Percentiles rank a stretch among this genome's conserved stretches.
Evolutionary conservation across 2,797 vertebrate genomes (phyloP).

Genomic region (Tamandua tetradactyla): DNA sequence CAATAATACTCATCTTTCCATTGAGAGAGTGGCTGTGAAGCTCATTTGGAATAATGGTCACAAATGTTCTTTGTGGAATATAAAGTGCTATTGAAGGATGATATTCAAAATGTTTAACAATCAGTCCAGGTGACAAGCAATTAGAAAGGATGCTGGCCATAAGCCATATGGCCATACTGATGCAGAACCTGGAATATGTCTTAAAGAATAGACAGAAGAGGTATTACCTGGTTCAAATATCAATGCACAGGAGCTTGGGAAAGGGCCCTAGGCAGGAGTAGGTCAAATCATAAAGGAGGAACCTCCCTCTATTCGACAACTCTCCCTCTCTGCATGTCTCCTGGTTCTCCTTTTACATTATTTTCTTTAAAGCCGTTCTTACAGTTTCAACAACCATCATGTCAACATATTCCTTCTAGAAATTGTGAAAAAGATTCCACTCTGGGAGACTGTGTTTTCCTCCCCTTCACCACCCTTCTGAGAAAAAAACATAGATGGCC

Average conservation of each 20-base stretch:
- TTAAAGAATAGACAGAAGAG: background rate
- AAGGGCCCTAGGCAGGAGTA: background rate
- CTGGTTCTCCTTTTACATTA: background rate
- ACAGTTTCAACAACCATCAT: background rate
- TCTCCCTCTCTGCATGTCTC: background rate
- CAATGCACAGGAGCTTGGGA: background rate
- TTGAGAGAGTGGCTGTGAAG: background rate
- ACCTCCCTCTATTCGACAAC: background rate
- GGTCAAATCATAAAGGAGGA: background rate
- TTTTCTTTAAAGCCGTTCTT: constrained; percentile 29
- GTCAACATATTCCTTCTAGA: background rate
- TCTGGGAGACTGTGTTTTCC: background rate
- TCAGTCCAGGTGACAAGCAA: no score
- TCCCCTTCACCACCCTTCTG: background rate
- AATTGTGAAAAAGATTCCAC: background rate
- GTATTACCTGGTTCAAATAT: background rate
- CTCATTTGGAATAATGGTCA: background rate
- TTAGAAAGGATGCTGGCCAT: background rate
- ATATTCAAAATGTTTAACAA: background rate
- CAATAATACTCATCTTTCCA: background rate
- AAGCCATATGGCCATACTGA: background rate
- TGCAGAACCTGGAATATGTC: background rate
- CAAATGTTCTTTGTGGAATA: background rate
- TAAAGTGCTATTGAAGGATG: background rate
- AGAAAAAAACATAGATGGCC: background rate